phyloP scores from a whole-genome alignment of 1,140 invertebrate genomes.

The Hestina assimilis region DNA sequence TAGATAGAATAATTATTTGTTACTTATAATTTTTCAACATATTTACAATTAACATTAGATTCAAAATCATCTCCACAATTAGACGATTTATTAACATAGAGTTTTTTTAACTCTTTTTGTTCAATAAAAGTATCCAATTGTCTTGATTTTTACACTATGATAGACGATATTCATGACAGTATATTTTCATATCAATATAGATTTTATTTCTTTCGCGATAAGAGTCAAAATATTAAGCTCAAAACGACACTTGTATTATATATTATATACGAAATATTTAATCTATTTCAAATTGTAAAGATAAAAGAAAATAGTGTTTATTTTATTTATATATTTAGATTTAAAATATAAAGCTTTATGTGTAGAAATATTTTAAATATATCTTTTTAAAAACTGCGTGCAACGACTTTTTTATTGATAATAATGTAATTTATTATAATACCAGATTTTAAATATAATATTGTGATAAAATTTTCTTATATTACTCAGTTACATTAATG shows the following conservation, averaged over 20 bases:
- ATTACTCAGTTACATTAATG: too few species aligned
- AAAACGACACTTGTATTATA: constrained; percentile 17
- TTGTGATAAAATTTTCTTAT: too few species aligned
- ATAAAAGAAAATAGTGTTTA: constrained; percentile 25
- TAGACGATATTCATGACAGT: not conserved
- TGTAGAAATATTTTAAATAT: constrained; percentile 12
- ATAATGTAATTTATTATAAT: constrained; percentile 1
- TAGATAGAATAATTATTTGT: constrained; percentile 11
- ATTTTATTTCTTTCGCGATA: constrained; percentile 9
- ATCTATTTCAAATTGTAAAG: constrained; percentile 19
- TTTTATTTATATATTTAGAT: not conserved
- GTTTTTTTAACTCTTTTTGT: too few species aligned
- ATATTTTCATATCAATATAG: constrained; percentile 9
- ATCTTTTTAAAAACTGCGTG: constrained; percentile 10
- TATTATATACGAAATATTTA: constrained; percentile 10
- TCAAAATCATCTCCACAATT: not conserved
- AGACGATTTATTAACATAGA: not conserved
- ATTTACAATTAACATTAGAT: constrained; percentile 28
- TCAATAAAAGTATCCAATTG: not conserved
- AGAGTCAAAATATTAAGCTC: constrained; percentile 29
- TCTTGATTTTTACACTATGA: not conserved
- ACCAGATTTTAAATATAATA: not conserved
- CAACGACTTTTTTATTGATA: constrained; percentile 1
- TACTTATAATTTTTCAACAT: constrained; percentile 23
- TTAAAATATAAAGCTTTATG: constrained; percentile 16